These are phyloP conservation scores for Drosophila putrida DNA, from an alignment of 2,888 invertebrate genomes.

Conservation along the genomic window DNA sequence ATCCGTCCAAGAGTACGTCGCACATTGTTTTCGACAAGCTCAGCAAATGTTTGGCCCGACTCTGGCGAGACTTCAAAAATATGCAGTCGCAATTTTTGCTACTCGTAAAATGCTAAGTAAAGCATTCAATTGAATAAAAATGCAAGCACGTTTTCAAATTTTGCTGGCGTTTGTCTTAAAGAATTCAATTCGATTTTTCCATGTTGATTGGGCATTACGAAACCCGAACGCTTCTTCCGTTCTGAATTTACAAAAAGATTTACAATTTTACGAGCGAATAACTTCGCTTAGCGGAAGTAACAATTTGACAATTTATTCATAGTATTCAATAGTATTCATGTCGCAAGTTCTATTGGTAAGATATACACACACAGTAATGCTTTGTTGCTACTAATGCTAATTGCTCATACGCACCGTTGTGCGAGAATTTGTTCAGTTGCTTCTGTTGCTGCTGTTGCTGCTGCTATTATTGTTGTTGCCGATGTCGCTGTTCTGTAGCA, in stretches of 20 bases:
- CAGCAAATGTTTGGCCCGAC: constrained; percentile 51
- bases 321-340: constrained; percentile 37
- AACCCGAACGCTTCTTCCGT: constrained; percentile 23
- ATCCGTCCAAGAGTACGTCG: constrained; percentile 32
- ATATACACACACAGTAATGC: constrained; percentile 22
- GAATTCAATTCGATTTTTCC: constrained; percentile 18
- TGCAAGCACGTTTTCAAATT: constrained; percentile 48
- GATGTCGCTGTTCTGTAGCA: constrained; percentile 18
- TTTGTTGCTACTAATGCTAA: constrained; percentile 57
- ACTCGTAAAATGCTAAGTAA: constrained; percentile 42
- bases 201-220: constrained; percentile 41
- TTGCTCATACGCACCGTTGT: constrained; percentile 71
- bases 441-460: constrained; percentile 12
- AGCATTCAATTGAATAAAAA: constrained; percentile 33
- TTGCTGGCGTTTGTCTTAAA: constrained; percentile 19
- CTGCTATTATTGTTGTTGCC: constrained; percentile 8
- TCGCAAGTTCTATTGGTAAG: constrained; percentile 35
- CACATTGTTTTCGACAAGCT: constrained; percentile 42
- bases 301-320: constrained; percentile 29
- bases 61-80: constrained; percentile 26
- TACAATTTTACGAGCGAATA: constrained; percentile 2
- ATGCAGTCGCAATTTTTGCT: constrained; percentile 25
- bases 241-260: constrained; percentile 9
- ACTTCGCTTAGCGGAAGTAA: constrained; percentile 20
- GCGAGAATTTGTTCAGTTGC: constrained; percentile 45